Conservation (phyloP, 1,140 invertebrate species). For the Temnothorax nylanderi region DNA sequence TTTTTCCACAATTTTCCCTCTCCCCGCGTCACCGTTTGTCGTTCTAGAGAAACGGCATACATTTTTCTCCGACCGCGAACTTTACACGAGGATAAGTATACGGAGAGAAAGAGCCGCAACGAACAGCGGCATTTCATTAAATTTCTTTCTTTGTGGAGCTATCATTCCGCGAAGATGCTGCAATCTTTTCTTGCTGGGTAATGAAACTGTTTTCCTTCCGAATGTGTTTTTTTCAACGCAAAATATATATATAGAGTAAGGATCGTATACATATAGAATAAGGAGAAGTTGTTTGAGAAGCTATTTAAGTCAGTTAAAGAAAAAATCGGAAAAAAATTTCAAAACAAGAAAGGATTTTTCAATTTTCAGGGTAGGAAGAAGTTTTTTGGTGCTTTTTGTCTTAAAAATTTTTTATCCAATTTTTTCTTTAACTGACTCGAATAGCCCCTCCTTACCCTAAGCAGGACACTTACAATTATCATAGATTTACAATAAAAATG, state of each 20-base stretch:
- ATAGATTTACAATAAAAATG: not conserved
- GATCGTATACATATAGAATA: too few species aligned
- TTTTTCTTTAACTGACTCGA: too few species aligned
- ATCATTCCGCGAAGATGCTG: slow-evolving; percentile 13
- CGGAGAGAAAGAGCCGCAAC: not conserved
- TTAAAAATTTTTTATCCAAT: too few species aligned
- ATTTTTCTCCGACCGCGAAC: slow-evolving; percentile 50
- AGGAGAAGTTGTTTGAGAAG: too few species aligned
- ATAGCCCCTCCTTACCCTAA: too few species aligned
- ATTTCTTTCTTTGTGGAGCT: slow-evolving; percentile 39
- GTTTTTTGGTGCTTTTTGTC: too few species aligned
- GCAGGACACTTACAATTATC: not conserved
- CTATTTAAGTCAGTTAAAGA: too few species aligned
- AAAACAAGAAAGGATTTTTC: too few species aligned
- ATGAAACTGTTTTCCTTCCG: slow-evolving; percentile 12
- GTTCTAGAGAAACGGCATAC: slow-evolving; percentile 36
- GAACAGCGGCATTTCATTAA: slow-evolving; percentile 54
- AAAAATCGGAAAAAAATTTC: too few species aligned
- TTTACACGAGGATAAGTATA: slow-evolving; percentile 10
- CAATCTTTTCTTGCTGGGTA: not conserved
- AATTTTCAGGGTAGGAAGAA: too few species aligned
- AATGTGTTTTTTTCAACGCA: not conserved
- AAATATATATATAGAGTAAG: not conserved
- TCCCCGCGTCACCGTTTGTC: not conserved
- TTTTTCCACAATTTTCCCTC: slow-evolving; percentile 30